Percentiles rank a stretch among this genome's conserved stretches.
Conservation (phyloP, 1,140 invertebrate species). For the Euglossa dilemma region DNA sequence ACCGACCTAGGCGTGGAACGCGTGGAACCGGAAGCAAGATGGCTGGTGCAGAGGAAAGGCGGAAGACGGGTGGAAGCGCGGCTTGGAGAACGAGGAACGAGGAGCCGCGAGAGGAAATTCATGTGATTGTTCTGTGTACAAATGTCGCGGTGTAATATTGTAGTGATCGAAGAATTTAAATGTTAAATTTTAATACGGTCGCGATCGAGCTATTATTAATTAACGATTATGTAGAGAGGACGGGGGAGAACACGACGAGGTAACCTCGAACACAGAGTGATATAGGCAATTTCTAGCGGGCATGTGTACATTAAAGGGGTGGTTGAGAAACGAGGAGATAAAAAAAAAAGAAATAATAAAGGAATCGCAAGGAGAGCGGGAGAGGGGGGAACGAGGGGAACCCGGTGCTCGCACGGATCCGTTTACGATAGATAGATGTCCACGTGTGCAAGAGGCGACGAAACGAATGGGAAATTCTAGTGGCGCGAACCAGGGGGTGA, state of each 20-base stretch:
- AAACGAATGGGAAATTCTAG: background rate
- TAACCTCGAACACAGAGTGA: slow-evolving; percentile 72
- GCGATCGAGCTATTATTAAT: slow-evolving; percentile 76
- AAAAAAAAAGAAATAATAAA: slow-evolving; percentile 1
- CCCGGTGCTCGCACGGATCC: slow-evolving; percentile 68
- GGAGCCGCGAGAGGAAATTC: slow-evolving; percentile 72
- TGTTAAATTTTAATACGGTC: slow-evolving; percentile 83
- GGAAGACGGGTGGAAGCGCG: slow-evolving; percentile 26
- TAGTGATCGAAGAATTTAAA: slow-evolving; percentile 82
- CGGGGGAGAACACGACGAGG: slow-evolving; percentile 40
- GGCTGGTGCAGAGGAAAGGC: slow-evolving; percentile 1
- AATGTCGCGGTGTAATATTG: slow-evolving; percentile 83
- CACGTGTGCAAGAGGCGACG: slow-evolving; percentile 28
- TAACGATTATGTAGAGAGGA: slow-evolving; percentile 41
- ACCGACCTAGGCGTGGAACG: background rate
- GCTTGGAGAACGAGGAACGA: slow-evolving; percentile 4
- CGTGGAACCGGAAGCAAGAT: slow-evolving; percentile 40
- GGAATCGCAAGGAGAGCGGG: slow-evolving; percentile 9
- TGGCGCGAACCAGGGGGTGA: background rate
- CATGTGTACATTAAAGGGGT: slow-evolving; percentile 80
- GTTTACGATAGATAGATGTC: slow-evolving; percentile 47
- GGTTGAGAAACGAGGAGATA: background rate
- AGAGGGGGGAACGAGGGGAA: background rate
- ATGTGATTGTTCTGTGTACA: slow-evolving; percentile 84
- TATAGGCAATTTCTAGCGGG: slow-evolving; percentile 81